Evolutionary conservation across 1,140 invertebrate species (phyloP), one percentile per base, ranked within the genome.

Genomic region (Tetragnatha versicolor): DNA sequence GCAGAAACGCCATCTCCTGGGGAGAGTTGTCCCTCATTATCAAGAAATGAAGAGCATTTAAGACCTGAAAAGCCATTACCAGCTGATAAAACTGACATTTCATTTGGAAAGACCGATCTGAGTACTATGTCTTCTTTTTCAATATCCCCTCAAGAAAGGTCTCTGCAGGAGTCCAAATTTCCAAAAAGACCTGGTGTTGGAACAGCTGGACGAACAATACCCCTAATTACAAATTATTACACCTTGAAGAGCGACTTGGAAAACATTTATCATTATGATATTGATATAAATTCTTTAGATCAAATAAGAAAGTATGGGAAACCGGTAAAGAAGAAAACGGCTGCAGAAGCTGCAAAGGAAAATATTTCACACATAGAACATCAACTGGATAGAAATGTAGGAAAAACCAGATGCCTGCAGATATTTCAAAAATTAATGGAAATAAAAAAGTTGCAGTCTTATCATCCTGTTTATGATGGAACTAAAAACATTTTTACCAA

Each of bases 401-500:
- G 75, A 7, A 77, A 79, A 20, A 2, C 20, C 9, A 79, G 37
- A 35, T 37, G 76, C 14, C 55, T 22, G 37, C 25, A 79, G 14
- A 25, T 79, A n/a, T 22, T 79, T 22, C 27, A 33, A 1, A 10
- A 69, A 12, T 25, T 79, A 9, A 14, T 68, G 2, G 33, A 47
- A 25, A 55, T 2, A 2, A 69, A 60, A 4, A 4, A 2, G 2
- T 25, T 72, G 1, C 12, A 53, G 33, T 31, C 22, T 4, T 72
- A 49, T 25, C 49, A 42, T 65, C 68, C 66, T 7, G 78, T 72
- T 1, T 79, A 61, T 55, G 78, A 79, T 72, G 78, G 78, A 3
- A 25, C 9, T 12, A 79, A 72, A 55, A 79, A 79, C 73, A 29
- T 79, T 29, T 79, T 53, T 53, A 79, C 78, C 22, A 33, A 39